A percentile compares a stretch with the other conserved stretches of the same genome.
Evolutionary conservation across 2,797 vertebrate species (phyloP).

Genomic region (Gymnodraco acuticeps): DNA sequence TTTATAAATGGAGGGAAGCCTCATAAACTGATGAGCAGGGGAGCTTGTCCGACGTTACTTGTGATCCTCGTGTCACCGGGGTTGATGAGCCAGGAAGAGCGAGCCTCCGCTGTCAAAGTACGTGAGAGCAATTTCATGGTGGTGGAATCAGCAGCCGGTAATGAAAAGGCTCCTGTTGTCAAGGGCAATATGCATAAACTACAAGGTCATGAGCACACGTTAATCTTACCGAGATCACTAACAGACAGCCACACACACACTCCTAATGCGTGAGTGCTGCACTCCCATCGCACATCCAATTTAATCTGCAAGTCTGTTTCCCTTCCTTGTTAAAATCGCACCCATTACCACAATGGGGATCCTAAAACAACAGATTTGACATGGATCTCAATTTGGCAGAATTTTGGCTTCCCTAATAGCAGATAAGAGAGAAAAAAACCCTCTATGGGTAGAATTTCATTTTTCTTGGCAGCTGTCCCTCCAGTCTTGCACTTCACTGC

Average conservation of each 20-base stretch:
- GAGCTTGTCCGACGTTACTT: slow-evolving; percentile 58
- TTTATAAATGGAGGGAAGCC: slow-evolving; percentile 58
- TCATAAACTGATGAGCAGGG: slow-evolving; percentile 65
- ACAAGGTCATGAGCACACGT: slow-evolving; percentile 58
- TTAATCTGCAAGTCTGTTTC: slow-evolving; percentile 33
- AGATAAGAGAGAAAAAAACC: slow-evolving; percentile 25
- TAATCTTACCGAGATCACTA: slow-evolving; percentile 36
- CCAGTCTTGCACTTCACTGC: slow-evolving; percentile 31
- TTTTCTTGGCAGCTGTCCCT: slow-evolving; percentile 13
- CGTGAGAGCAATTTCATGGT: slow-evolving; percentile 67
- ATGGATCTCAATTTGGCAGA: slow-evolving; percentile 33
- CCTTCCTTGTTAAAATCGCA: slow-evolving; percentile 24
- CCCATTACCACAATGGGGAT: slow-evolving; percentile 31
- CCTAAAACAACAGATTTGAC: slow-evolving; percentile 42
- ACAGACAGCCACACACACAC: slow-evolving; percentile 11
- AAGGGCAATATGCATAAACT: slow-evolving; percentile 45
- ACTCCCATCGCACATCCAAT: slow-evolving; percentile 27
- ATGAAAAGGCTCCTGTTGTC: slow-evolving; percentile 65
- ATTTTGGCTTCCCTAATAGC: slow-evolving; percentile 5
- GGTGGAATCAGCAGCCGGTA: slow-evolving; percentile 44
- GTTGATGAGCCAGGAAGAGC: slow-evolving; percentile 69
- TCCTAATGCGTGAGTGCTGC: slow-evolving; percentile 14
- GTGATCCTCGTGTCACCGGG: slow-evolving; percentile 61
- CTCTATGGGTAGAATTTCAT: slow-evolving; percentile 14
- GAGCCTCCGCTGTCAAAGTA: slow-evolving; percentile 44